Evolutionary conservation across 2,888 invertebrate genomes (phyloP), one percentile per base, ranked within the genome.

Genomic region (Campoplex capitator): DNA sequence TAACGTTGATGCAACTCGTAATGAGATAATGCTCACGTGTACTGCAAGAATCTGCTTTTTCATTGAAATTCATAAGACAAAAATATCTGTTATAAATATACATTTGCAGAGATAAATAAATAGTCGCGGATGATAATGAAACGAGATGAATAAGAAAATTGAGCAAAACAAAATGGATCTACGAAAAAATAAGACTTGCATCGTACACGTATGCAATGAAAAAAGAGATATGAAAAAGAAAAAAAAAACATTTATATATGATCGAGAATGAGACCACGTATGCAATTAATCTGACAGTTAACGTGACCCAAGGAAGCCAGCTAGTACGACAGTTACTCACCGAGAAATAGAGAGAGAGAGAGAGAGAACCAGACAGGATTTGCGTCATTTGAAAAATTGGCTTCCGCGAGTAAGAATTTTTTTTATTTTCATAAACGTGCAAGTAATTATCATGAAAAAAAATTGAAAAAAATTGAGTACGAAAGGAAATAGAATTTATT

Each of bases 281-380:
- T 88, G 86, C 85, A 90, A 92, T 92, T 93, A 92, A 93, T 92
- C 92, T 89, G 93, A 93, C 92, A 91, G 91, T 92, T 92, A 92
- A 92, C 91, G 87, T 90, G 92, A 91, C 88, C 90, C 91, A 89
- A 88, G 89, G 92, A 92, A 92, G 92, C 91, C 93, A 82, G 58
- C 62, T 7, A 65, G 89, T 87, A 76, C 51, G 89, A 90, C 90
- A 91, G 85, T 16, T 58, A 35, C 56, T 23, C 23, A 68, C 35
- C 38, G 28, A 11, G 13, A 28, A 32, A 62, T 23, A 23, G 32
- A 62, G 62, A 62, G 51, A 71, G 45, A 78, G 58, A 71, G 77
- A 74, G n/a, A 45, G 23, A 23, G 23, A 23, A 23, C 23, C 23
- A 71, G 73, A 58, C 83, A 89, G 92, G 91, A 92, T 92, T 92